These are phyloP conservation scores for Drosophila kuntzei DNA, from an alignment of 2,888 invertebrate genomes.

Conservation along the genomic window DNA sequence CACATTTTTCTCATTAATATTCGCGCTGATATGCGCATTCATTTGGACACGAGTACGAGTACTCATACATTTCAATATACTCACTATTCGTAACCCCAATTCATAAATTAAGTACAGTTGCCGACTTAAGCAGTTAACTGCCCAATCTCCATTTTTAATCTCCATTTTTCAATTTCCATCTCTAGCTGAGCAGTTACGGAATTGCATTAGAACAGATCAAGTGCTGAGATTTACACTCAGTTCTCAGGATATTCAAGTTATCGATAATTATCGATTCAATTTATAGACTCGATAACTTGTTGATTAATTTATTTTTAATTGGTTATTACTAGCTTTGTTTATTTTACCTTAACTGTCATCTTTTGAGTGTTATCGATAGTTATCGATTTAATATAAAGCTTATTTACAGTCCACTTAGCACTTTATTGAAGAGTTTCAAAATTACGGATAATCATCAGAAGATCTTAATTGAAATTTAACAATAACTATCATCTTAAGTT, in stretches of 20 bases:
- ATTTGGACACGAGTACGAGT: constrained; percentile 17
- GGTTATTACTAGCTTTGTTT: too few species aligned
- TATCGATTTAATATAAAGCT: background rate
- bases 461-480: too few species aligned
- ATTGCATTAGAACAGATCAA: constrained; percentile 10
- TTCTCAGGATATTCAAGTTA: background rate
- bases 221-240: background rate
- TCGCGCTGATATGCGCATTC: constrained; percentile 55
- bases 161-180: background rate
- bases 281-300: background rate
- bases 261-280: background rate
- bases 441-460: too few species aligned
- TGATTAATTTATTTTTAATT: too few species aligned
- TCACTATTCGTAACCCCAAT: constrained; percentile 47
- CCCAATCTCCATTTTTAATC: background rate
- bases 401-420: too few species aligned
- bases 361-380: background rate
- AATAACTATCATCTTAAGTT: too few species aligned
- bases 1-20: constrained; percentile 71
- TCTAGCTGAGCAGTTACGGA: background rate
- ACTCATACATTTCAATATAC: constrained; percentile 5
- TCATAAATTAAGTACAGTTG: constrained; percentile 51
- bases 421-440: too few species aligned
- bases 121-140: constrained; percentile 19
- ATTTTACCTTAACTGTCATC: too few species aligned